A percentile compares a stretch with the other conserved stretches of the same genome.
Evolutionary conservation across 2,113 vertebrate genomes (phyloP).

Genomic region (Chamaetylas fuelleborni): DNA sequence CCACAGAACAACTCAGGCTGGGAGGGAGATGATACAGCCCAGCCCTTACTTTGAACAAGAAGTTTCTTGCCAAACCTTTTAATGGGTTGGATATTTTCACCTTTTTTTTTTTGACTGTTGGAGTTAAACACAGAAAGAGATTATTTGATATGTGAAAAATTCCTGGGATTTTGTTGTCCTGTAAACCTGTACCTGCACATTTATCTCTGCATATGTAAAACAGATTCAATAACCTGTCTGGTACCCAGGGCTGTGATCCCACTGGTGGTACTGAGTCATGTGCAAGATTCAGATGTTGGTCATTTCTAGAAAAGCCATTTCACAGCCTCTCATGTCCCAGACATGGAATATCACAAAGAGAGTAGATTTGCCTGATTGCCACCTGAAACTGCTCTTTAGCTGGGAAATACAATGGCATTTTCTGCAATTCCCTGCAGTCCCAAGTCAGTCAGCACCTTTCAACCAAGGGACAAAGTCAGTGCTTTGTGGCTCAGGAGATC

Average conservation of each 20-base stretch:
- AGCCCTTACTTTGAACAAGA: not conserved
- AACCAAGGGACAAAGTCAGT: not conserved
- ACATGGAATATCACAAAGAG: not conserved
- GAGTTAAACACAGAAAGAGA: not conserved
- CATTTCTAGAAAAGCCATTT: not conserved
- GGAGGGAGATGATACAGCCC: not conserved
- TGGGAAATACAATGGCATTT: not conserved
- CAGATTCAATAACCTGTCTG: not conserved
- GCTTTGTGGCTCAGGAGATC: not conserved
- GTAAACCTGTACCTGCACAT: not conserved
- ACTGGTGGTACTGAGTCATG: not conserved
- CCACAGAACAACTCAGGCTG: not conserved
- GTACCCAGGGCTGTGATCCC: not conserved
- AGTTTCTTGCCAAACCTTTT: not conserved
- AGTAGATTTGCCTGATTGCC: rapidly evolving
- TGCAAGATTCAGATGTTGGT: not conserved
- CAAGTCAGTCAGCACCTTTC: not conserved
- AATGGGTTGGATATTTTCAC: not conserved
- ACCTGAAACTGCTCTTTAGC: not conserved
- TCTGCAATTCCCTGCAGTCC: not conserved
- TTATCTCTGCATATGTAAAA: not conserved
- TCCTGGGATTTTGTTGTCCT: not conserved
- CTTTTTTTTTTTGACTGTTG: not conserved
- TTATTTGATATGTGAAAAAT: not conserved
- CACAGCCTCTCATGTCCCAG: not conserved